Evolutionary conservation across 2,113 vertebrate genomes (phyloP).

Genomic region (Vulpes lagopus): DNA sequence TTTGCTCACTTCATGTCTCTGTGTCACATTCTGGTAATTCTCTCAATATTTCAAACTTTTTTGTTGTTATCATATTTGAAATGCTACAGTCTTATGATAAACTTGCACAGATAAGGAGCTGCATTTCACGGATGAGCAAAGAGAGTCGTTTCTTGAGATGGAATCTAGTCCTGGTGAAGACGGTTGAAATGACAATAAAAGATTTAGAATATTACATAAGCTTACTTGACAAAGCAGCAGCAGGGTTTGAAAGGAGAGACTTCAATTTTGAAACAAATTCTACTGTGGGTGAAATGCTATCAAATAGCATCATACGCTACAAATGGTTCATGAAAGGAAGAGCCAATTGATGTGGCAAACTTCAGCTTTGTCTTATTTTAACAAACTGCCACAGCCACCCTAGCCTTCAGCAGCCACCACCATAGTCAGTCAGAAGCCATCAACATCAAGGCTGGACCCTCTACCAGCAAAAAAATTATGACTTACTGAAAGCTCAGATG

Average conservation of each 20-base stretch:
- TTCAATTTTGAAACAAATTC: background rate
- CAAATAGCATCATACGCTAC: background rate
- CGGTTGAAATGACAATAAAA: background rate
- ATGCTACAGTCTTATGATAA: background rate
- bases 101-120: background rate
- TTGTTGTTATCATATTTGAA: background rate
- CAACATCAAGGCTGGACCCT: background rate
- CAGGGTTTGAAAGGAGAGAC: background rate
- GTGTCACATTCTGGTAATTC: background rate
- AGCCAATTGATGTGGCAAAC: background rate
- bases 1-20: background rate
- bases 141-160: background rate
- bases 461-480: background rate
- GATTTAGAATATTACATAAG: background rate
- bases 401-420: background rate
- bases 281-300: background rate
- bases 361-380: background rate
- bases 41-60: background rate
- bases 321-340: background rate
- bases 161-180: background rate
- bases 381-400: background rate
- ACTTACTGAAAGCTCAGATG: background rate
- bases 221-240: background rate
- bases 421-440: background rate
- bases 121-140: background rate